Conservation (phyloP, 2,888 invertebrate genomes). For the Drosophila suboccidentalis region DNA sequence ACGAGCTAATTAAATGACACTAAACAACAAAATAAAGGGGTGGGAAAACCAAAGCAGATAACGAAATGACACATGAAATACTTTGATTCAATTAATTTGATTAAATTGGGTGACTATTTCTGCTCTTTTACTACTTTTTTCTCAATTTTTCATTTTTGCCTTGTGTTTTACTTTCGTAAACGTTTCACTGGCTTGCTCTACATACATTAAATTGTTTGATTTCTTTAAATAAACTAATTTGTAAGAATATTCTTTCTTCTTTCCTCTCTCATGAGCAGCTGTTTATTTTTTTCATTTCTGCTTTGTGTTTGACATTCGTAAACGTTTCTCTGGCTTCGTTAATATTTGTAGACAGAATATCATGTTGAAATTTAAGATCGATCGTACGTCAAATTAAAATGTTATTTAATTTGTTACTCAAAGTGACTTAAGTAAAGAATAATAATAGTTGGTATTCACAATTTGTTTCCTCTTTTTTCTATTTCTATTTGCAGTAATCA, state of each 20-base stretch:
- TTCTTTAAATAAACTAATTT: background rate
- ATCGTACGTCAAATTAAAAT: too few relatives aligned
- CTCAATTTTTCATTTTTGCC: background rate
- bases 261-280: background rate
- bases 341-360: background rate
- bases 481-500: background rate
- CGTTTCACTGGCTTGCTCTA: background rate
- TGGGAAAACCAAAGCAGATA: background rate
- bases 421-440: too few relatives aligned
- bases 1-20: conserved; percentile 60
- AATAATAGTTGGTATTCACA: background rate
- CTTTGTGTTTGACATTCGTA: background rate
- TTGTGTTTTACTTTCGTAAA: background rate
- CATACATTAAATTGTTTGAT: background rate
- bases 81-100: background rate
- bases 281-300: background rate
- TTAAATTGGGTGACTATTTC: background rate
- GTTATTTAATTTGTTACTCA: too few relatives aligned
- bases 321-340: background rate
- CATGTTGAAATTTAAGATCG: background rate
- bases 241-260: background rate
- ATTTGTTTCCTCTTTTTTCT: background rate
- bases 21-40: conserved; percentile 12
- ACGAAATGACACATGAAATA: background rate
- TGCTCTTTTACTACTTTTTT: background rate